Evolutionary conservation across 2,113 vertebrate species (phyloP), one percentile per base, ranked within the genome.

Genomic region (Dolichotis patagonum): DNA sequence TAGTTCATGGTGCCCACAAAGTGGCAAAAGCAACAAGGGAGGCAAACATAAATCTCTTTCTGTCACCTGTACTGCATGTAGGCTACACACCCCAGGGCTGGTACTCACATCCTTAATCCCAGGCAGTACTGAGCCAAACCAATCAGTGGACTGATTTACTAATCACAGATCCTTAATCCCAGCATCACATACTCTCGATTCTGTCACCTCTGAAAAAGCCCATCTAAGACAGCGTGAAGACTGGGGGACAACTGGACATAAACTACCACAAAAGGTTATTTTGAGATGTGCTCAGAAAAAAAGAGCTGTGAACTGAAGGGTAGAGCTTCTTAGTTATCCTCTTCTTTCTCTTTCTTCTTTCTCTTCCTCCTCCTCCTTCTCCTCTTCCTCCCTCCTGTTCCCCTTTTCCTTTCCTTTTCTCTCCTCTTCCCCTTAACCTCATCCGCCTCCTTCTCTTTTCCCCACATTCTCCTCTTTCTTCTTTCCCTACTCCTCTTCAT

Each of bases 381-480:
- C 3, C 19, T 20, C 19, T 9, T 10, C 9, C 20, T 38, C 20
- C n/a, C 20, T 22, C 19, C 19, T 8, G 5, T 10, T 20, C 1
- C 35, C 3, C n/a, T 71, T 7, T n/a, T n/a, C 35, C 35, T n/a
- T 16, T n/a, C n/a, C 35, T 3, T 71, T n/a, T 17, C 35, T 14
- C 16, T 38, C 69, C 38, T 2, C 65, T n/a, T 7, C 16, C n/a
- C 16, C 2, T 35, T 69, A 32, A n/a, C n/a, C n/a, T 69, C 32
- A 6, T n/a, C 14, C 32, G 35, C 30, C 69, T 71, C n/a, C n/a
- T 71, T 38, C n/a, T 20, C 19, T 30, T 30, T 63, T 3, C 32
- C 19, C 35, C 35, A 14, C 17, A 19, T 71, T n/a, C 67, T 69
- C 67, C 67, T 69, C 17, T 69, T 22, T 38, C n/a, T 38, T n/a